Evolutionary conservation across 2,797 vertebrate species (phyloP).

Genomic region (Furcifer pardalis): DNA sequence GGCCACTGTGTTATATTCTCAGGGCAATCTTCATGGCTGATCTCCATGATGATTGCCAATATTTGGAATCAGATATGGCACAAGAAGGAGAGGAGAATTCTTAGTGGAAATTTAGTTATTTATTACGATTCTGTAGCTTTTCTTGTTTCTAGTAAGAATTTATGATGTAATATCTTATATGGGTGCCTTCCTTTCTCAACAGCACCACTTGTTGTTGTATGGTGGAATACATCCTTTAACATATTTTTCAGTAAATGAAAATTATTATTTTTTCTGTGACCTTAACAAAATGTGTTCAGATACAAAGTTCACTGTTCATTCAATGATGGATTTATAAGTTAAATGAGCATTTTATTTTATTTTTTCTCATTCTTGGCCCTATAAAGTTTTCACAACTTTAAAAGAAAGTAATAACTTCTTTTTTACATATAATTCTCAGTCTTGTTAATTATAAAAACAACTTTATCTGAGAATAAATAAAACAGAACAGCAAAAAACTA

Average conservation of each 20-base stretch:
- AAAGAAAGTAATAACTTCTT: slow-evolving; percentile 69
- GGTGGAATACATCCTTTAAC: slow-evolving; percentile 58
- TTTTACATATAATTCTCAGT: slow-evolving; percentile 77
- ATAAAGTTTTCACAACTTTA: slow-evolving; percentile 54
- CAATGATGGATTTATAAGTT: no score
- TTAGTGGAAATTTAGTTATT: slow-evolving; percentile 39
- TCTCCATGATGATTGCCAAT: no score
- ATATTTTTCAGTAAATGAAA: slow-evolving; percentile 51
- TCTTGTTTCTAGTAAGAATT: slow-evolving; percentile 51
- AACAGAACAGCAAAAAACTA: no score
- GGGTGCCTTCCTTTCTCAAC: slow-evolving; percentile 30
- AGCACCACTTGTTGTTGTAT: slow-evolving; percentile 52
- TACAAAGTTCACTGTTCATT: no score
- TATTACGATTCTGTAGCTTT: slow-evolving; percentile 53
- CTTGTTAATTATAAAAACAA: slow-evolving; percentile 50
- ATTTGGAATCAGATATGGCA: no score
- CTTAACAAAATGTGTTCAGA: slow-evolving; percentile 76
- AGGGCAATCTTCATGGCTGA: no score
- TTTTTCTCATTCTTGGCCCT: slow-evolving; percentile 72
- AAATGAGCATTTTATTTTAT: no score
- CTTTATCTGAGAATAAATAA: no score
- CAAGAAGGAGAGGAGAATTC: no score
- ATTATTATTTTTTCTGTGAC: no score
- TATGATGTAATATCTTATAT: slow-evolving; percentile 46
- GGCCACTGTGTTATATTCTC: no score